phyloP scores from a whole-genome alignment of 2,113 vertebrate species.

The Notothenia rossii region DNA sequence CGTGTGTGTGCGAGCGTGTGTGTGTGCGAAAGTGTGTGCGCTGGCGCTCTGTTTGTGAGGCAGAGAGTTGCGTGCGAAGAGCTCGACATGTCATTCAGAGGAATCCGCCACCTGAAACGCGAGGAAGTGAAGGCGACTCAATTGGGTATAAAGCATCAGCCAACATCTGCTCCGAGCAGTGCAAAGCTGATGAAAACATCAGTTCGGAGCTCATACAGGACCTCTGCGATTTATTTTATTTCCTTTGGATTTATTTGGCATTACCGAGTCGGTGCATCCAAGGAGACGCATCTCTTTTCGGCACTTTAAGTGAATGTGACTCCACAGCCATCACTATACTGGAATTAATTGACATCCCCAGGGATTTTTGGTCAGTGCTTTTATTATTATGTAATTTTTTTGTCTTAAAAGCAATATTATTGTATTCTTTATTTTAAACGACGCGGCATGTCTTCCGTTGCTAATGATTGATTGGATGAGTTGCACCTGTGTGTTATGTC shows the following conservation, averaged over 20 bases:
- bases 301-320: constrained; percentile 73
- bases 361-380: constrained; percentile 71
- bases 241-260: constrained; percentile 70
- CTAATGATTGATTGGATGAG: constrained; percentile 5
- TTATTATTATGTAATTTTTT: neutral
- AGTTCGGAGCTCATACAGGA: constrained; percentile 69
- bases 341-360: constrained; percentile 73
- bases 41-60: constrained; percentile 77
- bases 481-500: neutral
- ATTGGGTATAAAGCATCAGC: constrained; percentile 87
- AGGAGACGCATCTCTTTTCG: constrained; percentile 61
- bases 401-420: neutral
- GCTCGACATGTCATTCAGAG: constrained; percentile 88
- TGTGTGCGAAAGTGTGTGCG: constrained; percentile 37
- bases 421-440: neutral
- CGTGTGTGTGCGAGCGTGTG: constrained; percentile 33
- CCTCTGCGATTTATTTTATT: constrained; percentile 48
- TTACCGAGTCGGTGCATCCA: constrained; percentile 54
- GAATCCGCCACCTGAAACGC: constrained; percentile 89
- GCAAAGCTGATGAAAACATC: constrained; percentile 81
- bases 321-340: constrained; percentile 71
- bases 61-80: constrained; percentile 88
- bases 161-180: constrained; percentile 83
- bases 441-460: neutral
- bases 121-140: constrained; percentile 86